phyloP scores from a whole-genome alignment of 2,113 vertebrate genomes.

The Burhinus oedicnemus region DNA sequence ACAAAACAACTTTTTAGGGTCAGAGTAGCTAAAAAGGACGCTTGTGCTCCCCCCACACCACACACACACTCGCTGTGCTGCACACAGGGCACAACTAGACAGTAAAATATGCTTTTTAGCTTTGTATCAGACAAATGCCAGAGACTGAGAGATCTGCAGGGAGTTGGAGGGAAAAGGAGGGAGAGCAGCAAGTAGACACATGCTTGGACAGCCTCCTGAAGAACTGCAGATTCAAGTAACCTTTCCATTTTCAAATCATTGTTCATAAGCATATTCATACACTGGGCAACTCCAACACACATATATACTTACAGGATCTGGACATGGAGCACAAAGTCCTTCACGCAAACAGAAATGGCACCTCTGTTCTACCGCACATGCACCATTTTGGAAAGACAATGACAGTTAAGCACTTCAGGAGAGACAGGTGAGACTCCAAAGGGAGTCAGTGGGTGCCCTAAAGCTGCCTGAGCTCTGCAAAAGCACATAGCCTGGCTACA shows the following conservation, averaged over 20 bases:
- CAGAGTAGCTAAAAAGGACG: background rate
- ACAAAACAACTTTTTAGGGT: background rate
- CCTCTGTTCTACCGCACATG: background rate
- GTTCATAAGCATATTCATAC: background rate
- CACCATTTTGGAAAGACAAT: background rate
- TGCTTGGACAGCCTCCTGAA: background rate
- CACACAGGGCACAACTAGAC: accelerated
- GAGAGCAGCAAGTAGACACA: accelerated
- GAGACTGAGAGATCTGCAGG: background rate
- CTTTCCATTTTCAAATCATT: background rate
- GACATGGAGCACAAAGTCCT: background rate
- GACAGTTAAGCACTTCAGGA: background rate
- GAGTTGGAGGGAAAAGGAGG: background rate
- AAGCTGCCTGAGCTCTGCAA: background rate
- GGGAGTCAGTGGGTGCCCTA: background rate
- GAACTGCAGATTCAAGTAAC: background rate
- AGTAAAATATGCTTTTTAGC: background rate
- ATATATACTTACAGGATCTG: background rate
- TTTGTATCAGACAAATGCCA: background rate
- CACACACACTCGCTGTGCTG: too few species aligned
- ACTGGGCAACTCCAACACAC: background rate
- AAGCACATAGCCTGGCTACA: background rate
- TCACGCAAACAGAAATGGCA: background rate
- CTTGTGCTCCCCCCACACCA: background rate
- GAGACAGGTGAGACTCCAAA: background rate